Evolutionary conservation across 2,888 invertebrate genomes (phyloP).

Genomic region (Drosophila mettleri): DNA sequence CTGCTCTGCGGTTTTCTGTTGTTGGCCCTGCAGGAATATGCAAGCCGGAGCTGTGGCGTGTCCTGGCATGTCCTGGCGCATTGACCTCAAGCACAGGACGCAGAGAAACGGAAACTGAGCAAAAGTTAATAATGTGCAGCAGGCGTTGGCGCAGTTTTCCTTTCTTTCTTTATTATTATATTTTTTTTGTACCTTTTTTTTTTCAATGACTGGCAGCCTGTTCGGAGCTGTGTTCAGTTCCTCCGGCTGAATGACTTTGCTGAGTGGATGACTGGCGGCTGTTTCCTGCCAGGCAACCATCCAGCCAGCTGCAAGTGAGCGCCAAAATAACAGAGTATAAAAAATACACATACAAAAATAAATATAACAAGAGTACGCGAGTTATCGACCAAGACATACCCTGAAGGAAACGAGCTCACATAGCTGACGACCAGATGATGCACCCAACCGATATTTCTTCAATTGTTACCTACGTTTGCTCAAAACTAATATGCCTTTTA

Average conservation of each 20-base stretch:
- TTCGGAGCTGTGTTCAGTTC: constrained; percentile 14
- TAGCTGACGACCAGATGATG: no score
- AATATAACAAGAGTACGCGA: constrained; percentile 4
- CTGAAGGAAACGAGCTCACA: no score
- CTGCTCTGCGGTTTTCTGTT: constrained; percentile 34
- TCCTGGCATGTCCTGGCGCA: constrained; percentile 29
- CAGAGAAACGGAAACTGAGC: constrained; percentile 40
- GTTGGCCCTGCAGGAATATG: constrained; percentile 24
- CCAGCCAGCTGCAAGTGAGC: constrained; percentile 52
- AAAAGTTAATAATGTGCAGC: constrained; percentile 71
- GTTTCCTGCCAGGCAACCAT: constrained; percentile 49
- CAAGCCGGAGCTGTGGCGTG: constrained; percentile 31
- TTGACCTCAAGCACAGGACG: constrained; percentile 46
- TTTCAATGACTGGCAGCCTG: constrained; percentile 56
- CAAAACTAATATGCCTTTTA: not conserved
- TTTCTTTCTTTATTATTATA: constrained; percentile 11
- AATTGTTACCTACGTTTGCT: not conserved
- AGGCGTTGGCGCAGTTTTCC: constrained; percentile 51
- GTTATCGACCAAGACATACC: not conserved
- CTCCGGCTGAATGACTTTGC: constrained; percentile 59
- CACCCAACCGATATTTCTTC: no score
- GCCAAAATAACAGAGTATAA: constrained; percentile 35
- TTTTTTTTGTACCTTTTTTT: constrained; percentile 15
- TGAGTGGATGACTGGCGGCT: constrained; percentile 53
- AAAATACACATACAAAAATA: constrained; percentile 16